A percentile compares a stretch with the other conserved stretches of the same genome.
Conservation (phyloP, 1,140 invertebrate species). For the Drosophila mayri region DNA sequence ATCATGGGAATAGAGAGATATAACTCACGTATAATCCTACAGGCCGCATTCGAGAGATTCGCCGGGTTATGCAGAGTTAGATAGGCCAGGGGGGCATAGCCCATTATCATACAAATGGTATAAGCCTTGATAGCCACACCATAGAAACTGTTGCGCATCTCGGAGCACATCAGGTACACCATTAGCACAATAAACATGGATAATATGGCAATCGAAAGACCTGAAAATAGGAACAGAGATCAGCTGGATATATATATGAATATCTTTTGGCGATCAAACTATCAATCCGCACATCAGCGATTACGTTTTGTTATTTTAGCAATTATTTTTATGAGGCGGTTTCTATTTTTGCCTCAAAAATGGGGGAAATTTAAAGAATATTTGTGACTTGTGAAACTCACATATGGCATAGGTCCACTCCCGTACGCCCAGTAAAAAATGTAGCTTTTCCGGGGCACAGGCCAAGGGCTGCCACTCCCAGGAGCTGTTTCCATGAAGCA, state of each 20-base stretch:
- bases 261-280: slow-evolving; percentile 10
- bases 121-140: slow-evolving; percentile 78
- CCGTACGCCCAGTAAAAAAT: slow-evolving; percentile 63
- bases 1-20: background rate
- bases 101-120: slow-evolving; percentile 70
- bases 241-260: slow-evolving; percentile 1
- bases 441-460: slow-evolving; percentile 67
- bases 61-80: slow-evolving; percentile 70
- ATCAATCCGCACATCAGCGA: slow-evolving; percentile 21
- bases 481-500: slow-evolving; percentile 15
- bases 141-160: slow-evolving; percentile 79
- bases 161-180: slow-evolving; percentile 75
- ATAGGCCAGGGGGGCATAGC: slow-evolving; percentile 72
- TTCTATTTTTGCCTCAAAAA: slow-evolving; percentile 40
- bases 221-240: slow-evolving; percentile 32
- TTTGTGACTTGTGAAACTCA: slow-evolving; percentile 48
- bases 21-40: slow-evolving; percentile 71
- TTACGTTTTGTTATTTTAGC: slow-evolving; percentile 26
- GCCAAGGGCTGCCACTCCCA: slow-evolving; percentile 77
- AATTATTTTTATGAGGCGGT: slow-evolving; percentile 60
- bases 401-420: slow-evolving; percentile 83
- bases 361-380: slow-evolving; percentile 17
- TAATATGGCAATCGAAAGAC: slow-evolving; percentile 74
- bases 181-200: slow-evolving; percentile 77
- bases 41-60: slow-evolving; percentile 56